These are phyloP conservation scores for Spialia ferax DNA, from an alignment of 2,888 invertebrate genomes.

Conservation along the genomic window DNA sequence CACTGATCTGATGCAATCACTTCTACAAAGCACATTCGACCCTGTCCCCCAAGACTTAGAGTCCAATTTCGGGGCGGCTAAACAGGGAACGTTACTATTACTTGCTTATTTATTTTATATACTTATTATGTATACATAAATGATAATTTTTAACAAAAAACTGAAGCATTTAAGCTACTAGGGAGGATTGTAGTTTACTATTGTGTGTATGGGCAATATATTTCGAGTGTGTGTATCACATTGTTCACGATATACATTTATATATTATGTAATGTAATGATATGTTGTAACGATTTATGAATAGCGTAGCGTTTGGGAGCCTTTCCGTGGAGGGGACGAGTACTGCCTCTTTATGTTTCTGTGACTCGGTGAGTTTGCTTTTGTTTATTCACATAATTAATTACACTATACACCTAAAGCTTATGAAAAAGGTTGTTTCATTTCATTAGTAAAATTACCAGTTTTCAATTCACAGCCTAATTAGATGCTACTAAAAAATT, in stretches of 20 bases:
- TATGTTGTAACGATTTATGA: constrained; percentile 45
- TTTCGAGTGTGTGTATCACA: constrained; percentile 52
- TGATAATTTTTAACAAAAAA: constrained; percentile 56
- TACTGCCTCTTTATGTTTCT: constrained; percentile 67
- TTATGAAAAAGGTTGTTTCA: too few relatives aligned
- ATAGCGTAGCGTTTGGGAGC: constrained; percentile 58
- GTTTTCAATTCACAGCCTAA: too few relatives aligned
- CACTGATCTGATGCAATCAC: too few relatives aligned
- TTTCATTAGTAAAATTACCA: too few relatives aligned
- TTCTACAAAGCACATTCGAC: constrained; percentile 35
- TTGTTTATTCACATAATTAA: not conserved
- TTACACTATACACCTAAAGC: too few relatives aligned
- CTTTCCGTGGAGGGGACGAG: constrained; percentile 57
- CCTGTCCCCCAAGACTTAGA: constrained; percentile 23
- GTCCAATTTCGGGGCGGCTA: not conserved
- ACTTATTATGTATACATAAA: constrained; percentile 50
- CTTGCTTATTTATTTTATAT: constrained; percentile 67
- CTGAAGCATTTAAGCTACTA: constrained; percentile 74
- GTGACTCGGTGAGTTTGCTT: constrained; percentile 67
- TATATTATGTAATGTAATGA: constrained; percentile 51
- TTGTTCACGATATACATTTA: constrained; percentile 50
- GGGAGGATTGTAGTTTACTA: constrained; percentile 62
- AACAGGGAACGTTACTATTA: constrained; percentile 40
- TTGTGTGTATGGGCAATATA: constrained; percentile 54
- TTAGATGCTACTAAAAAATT: too few relatives aligned